Evolutionary conservation across 2,797 vertebrate species (phyloP).

Genomic region (Rhynchotus rufescens): DNA sequence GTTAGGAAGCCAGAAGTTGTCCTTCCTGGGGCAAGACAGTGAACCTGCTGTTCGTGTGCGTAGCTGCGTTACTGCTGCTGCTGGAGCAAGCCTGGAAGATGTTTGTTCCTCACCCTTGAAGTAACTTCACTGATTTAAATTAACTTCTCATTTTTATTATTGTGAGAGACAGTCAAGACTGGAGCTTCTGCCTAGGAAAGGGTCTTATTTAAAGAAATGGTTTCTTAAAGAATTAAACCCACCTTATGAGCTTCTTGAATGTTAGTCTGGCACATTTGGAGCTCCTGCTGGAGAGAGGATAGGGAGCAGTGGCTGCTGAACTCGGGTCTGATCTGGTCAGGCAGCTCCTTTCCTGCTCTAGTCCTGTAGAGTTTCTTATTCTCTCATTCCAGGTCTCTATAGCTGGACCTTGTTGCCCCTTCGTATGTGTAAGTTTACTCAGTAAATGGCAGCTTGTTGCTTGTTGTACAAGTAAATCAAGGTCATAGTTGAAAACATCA

Average conservation of each 20-base stretch:
- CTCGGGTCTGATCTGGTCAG: not conserved
- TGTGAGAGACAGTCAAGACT: not conserved
- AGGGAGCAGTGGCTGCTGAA: not conserved
- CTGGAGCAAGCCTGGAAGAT: not conserved
- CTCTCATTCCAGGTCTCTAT: not conserved
- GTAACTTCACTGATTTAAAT: not conserved
- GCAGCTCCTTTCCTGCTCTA: not conserved
- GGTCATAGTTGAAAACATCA: not conserved
- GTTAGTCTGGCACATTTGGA: not conserved
- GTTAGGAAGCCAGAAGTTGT: not conserved
- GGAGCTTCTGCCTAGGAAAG: not conserved
- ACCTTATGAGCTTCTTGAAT: fast-evolving
- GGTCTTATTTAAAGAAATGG: not conserved
- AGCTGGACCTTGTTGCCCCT: not conserved
- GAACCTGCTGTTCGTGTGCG: not conserved
- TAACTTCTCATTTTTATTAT: not conserved
- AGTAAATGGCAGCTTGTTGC: not conserved
- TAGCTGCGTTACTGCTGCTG: not conserved
- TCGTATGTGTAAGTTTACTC: not conserved
- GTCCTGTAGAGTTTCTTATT: not conserved
- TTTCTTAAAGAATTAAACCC: not conserved
- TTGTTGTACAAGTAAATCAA: not conserved
- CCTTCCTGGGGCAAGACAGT: not conserved
- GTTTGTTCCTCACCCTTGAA: not conserved
- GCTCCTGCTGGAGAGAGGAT: not conserved